phyloP scores from a whole-genome alignment of 2,113 vertebrate genomes.

The Pan troglodytes region NHGRI_mPanTro3-v2.1_pri NC_072403.2:144154001-144154500 shows the following conservation, averaged over 20 bases:
- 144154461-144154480: neutral
- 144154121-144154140: neutral
- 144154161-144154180: neutral
- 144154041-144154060: neutral
- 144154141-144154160: neutral
- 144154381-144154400: neutral
- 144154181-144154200: neutral
- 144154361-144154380: neutral
- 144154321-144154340: neutral
- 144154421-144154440: slow-evolving; percentile 89
- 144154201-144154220: neutral
- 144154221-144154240: neutral
- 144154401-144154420: slow-evolving; percentile 90
- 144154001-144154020: neutral
- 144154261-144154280: neutral
- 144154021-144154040: neutral
- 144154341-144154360: neutral
- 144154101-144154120: neutral
- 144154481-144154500: neutral
- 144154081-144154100: neutral
- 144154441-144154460: neutral
- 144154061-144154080: neutral
- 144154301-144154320: neutral
- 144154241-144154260: neutral
- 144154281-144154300: neutral